These are phyloP conservation scores for Agapornis canus DNA, from an alignment of 2,797 vertebrate genomes.

Conservation along the genomic window DNA sequence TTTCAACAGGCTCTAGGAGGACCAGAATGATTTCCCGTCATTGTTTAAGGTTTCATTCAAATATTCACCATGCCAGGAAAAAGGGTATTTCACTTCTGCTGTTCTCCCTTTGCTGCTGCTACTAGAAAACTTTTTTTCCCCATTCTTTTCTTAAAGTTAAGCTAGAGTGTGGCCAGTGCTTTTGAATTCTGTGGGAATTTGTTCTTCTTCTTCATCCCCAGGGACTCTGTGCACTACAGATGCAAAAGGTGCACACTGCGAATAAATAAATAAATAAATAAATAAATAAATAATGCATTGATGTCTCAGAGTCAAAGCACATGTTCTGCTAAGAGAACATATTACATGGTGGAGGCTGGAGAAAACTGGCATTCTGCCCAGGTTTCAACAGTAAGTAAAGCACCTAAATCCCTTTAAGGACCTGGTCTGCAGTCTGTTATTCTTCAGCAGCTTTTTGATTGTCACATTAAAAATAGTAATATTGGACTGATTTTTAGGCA, in stretches of 20 bases:
- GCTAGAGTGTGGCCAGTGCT: background rate
- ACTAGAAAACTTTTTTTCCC: background rate
- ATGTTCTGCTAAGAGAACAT: background rate
- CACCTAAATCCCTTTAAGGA: background rate
- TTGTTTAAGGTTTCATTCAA: conserved; percentile 69
- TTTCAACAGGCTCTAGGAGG: conserved; percentile 62
- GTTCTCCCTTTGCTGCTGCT: background rate
- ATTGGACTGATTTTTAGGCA: background rate
- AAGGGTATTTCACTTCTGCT: conserved; percentile 54
- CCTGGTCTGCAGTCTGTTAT: background rate
- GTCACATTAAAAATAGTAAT: background rate
- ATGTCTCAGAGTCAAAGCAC: background rate
- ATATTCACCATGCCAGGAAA: conserved; percentile 36
- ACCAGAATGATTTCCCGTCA: conserved; percentile 67
- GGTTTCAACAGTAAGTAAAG: background rate
- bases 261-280: background rate
- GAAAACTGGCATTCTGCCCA: background rate
- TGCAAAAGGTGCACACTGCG: background rate
- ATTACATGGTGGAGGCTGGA: background rate
- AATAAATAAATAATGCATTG: conserved; percentile 31
- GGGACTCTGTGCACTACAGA: background rate
- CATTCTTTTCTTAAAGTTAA: background rate
- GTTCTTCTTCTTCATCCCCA: background rate
- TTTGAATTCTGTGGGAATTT: conserved; percentile 28
- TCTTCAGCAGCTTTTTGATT: background rate